These are phyloP conservation scores for Ptilorrhoa leucosticta DNA, from an alignment of 2,113 vertebrate species.

Conservation along the genomic window DNA sequence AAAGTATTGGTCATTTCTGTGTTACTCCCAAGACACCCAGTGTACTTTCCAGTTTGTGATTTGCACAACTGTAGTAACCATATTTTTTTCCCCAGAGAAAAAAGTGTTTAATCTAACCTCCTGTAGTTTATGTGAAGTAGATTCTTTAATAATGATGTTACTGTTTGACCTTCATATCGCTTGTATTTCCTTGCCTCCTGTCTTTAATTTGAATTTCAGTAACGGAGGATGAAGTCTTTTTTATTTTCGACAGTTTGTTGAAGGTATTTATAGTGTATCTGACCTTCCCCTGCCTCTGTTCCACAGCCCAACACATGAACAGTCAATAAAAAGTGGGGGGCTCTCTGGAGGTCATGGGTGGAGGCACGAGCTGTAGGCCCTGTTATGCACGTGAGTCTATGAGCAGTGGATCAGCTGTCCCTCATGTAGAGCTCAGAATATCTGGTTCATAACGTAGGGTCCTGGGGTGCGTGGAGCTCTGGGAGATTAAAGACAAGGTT, in stretches of 20 bases:
- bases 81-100: neutral
- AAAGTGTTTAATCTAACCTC: neutral
- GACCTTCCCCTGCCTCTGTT: neutral
- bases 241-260: neutral
- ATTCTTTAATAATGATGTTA: neutral
- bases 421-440: rapidly evolving
- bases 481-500: neutral
- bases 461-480: neutral
- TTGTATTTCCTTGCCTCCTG: neutral
- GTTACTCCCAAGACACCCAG: neutral
- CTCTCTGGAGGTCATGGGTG: neutral
- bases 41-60: neutral
- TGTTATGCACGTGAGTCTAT: rapidly evolving
- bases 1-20: neutral
- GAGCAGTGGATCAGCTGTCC: neutral
- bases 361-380: neutral
- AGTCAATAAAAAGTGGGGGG: neutral
- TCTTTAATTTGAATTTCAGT: neutral
- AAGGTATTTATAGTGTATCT: neutral
- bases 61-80: neutral
- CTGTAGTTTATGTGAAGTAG: neutral
- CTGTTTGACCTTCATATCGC: neutral
- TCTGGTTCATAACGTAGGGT: rapidly evolving
- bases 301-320: neutral
- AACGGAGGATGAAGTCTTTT: neutral